Evolutionary conservation across 2,113 vertebrate species (phyloP), one percentile per base, ranked within the genome.

Genomic region (Melanotaenia duboulayi): DNA sequence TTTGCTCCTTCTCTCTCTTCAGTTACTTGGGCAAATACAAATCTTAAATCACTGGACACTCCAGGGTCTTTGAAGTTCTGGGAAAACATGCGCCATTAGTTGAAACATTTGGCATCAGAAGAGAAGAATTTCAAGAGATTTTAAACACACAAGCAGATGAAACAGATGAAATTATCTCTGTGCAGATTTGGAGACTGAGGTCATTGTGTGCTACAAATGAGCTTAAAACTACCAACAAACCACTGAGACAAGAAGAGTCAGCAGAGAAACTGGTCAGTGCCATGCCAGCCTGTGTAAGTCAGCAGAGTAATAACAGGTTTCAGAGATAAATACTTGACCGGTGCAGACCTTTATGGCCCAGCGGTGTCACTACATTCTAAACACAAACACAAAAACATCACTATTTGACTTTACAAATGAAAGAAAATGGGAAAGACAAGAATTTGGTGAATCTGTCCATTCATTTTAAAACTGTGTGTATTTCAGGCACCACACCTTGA

Each of bases 241-340:
- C 76, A 56, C 1, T 80, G 65, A 73, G 46, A 76, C 81, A 78
- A 58, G 59, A 42, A 42, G 46, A 55, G 25, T 78, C 25, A 22
- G 78, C 14, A 4, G 24, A 35, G 57, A 11, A 65, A 42, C 76
- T 76, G 81, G 65, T 87, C 82, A 76, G 76, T 22, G 4, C 68
- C 7, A 48, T 28, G 65, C 70, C 55, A 62, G 54, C 39, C 44
- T n/a, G 61, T 74, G 24, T 76, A 65, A 83, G 56, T 2, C 63
- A 51, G 52, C 49, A 12, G 50, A 2, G 62, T 83, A 79, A 83
- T 75, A 59, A 83, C 78, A 73, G 65, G 28, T 52, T 71, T 64
- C 40, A 50, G n/a, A 22, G 23, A 40, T 51, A n/a, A 65, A 40
- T 32, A 42, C 10, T 14, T 56, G 35, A 2, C 20, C 40, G 19